These are phyloP conservation scores for Thalassarche chlororhynchos DNA, from an alignment of 2,113 vertebrate genomes.

Conservation along the genomic window DNA sequence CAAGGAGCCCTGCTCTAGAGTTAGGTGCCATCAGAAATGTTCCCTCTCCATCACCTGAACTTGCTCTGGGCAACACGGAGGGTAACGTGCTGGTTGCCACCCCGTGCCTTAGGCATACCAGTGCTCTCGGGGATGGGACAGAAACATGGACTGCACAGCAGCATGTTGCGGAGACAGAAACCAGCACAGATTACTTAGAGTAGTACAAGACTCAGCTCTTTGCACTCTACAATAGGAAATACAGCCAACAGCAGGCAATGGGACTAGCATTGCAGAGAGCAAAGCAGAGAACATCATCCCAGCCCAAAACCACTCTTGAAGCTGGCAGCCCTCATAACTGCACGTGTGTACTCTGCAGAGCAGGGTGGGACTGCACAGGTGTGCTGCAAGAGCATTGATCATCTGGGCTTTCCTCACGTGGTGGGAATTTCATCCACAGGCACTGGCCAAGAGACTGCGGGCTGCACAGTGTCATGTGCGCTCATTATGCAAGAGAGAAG, in stretches of 20 bases:
- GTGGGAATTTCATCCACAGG: not conserved
- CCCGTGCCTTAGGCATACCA: not conserved
- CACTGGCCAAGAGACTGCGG: not conserved
- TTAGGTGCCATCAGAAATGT: not conserved
- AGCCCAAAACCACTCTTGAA: not conserved
- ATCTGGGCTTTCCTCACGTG: not conserved
- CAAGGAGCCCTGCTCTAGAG: not conserved
- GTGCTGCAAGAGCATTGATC: not conserved
- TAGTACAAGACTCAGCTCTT: not conserved
- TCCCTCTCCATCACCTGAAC: not conserved
- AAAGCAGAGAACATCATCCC: not conserved
- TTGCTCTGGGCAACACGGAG: not conserved
- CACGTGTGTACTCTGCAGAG: fast-evolving
- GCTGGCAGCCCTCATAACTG: not conserved
- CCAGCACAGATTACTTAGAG: not conserved
- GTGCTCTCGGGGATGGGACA: not conserved
- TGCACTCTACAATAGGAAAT: not conserved
- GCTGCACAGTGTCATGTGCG: not conserved
- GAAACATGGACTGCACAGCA: not conserved
- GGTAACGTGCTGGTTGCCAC: not conserved
- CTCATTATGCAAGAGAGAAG: not conserved
- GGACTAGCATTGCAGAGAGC: not conserved
- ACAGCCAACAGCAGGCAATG: not conserved
- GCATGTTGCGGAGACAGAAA: not conserved
- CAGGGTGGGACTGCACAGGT: not conserved